phyloP scores from a whole-genome alignment of 2,888 invertebrate genomes.

The Hemicrepidius hirtus region DNA sequence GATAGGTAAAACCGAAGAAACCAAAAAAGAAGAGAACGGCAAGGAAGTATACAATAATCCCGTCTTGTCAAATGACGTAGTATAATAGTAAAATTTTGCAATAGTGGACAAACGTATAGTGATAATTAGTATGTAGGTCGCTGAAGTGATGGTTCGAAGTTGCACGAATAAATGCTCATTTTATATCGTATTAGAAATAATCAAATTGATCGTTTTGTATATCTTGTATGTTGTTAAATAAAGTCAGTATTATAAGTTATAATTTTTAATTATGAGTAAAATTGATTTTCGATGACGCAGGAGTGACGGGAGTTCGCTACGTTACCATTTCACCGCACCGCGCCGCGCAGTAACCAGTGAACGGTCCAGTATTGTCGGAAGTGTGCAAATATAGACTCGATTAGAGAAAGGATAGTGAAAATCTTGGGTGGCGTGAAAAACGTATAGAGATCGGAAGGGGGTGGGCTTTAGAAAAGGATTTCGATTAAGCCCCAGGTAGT shows the following conservation, averaged over 20 bases:
- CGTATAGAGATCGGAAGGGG: conserved; percentile 23
- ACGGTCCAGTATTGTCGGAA: conserved; percentile 31
- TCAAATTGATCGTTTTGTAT: conserved; percentile 9
- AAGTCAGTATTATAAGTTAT: conserved; percentile 4
- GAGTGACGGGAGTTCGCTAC: conserved; percentile 40
- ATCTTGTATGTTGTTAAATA: conserved; percentile 10
- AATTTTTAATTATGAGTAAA: conserved; percentile 6
- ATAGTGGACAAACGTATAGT: conserved; percentile 2
- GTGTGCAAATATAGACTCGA: conserved; percentile 41
- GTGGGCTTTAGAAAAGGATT: conserved; percentile 51
- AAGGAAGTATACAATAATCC: conserved; percentile 52
- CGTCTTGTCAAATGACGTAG: conserved; percentile 60
- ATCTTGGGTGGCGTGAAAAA: conserved; percentile 11
- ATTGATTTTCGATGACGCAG: conserved; percentile 14
- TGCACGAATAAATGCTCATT: conserved; percentile 24
- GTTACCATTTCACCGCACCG: conserved; percentile 37
- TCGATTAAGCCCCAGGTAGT: conserved; percentile 52
- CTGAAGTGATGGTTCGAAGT: background rate
- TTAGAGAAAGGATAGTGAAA: conserved; percentile 15
- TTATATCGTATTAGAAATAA: conserved; percentile 12
- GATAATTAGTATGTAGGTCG: conserved; percentile 26
- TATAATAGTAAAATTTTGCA: conserved; percentile 46
- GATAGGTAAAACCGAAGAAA: conserved; percentile 34
- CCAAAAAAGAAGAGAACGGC: conserved; percentile 20
- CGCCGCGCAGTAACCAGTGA: conserved; percentile 12